Evolutionary conservation across 1,140 invertebrate genomes (phyloP), one percentile per base, ranked within the genome.

Genomic region (Ephestia elutella): DNA sequence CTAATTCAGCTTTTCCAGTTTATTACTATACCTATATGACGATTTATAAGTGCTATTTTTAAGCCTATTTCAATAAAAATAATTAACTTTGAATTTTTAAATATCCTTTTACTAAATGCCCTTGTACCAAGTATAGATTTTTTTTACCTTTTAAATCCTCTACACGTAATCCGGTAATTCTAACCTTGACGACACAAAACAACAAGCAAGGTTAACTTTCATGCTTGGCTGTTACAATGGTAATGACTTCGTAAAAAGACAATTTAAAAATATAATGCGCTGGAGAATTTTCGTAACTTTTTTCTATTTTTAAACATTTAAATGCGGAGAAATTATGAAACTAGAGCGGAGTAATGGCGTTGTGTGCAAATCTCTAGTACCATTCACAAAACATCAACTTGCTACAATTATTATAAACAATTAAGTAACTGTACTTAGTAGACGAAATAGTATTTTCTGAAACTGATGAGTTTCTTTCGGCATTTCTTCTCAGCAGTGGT

Each of bases 181-280:
- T 50, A 21, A 25, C 58, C 58, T 60, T 60, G 51, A 38, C 0
- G 54, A 56, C 54, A 53, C 50, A 53, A 53, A 13, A 25, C 21
- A 15, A 50, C 13, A 7, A 25, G 20, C 50, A 53, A 53, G 50
- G 50, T 53, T n/a, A 53, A 25, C 50, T 53, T 53, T 53, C 50
- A 53, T 20, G 50, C 20, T 53, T 53, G 50, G 20, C 20, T n/a
- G 20, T 53, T 5, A 20, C 15, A 50, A 50, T 9, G 15, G 18
- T 20, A 20, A 50, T 20, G 18, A 5, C 1, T 50, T 7, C 20
- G 49, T 50, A 50, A 50, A 25, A 10, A 50, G 49, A 50, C 2
- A 4, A 50, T 25, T 50, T 50, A 20, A 50, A 50, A 50, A 50
- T 20, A 50, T 15, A 44, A 44, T 44, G 15, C 7, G 38, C 15